These are phyloP conservation scores for Carassius carassius DNA, from an alignment of 2,113 vertebrate species.

Conservation along the genomic window DNA sequence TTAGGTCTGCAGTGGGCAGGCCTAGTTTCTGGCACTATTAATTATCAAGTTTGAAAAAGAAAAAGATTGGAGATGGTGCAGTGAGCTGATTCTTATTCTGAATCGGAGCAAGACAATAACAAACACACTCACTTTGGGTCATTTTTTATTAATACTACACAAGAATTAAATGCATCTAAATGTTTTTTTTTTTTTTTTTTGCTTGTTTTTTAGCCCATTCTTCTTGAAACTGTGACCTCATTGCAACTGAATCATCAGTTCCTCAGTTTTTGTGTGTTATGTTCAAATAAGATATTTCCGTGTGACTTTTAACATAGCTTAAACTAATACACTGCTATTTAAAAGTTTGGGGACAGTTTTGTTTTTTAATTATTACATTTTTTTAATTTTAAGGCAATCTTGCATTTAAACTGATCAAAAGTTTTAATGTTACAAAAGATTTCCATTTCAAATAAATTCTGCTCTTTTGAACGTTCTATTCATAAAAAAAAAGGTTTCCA, in stretches of 20 bases:
- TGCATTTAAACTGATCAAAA: neutral
- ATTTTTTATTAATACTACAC: slow-evolving; percentile 39
- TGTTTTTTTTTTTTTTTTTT: slow-evolving; percentile 32
- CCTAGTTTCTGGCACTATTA: slow-evolving; percentile 75
- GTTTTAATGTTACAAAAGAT: neutral
- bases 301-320: neutral
- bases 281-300: neutral
- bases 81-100: slow-evolving; percentile 41
- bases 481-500: neutral
- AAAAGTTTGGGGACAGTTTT: no score
- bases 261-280: slow-evolving; percentile 44
- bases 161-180: neutral
- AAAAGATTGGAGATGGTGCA: neutral
- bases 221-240: slow-evolving; percentile 64
- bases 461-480: no score
- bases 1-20: slow-evolving; percentile 79
- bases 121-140: slow-evolving; percentile 41
- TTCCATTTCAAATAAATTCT: no score
- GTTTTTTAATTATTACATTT: neutral
- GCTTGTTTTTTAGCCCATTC: slow-evolving; percentile 42
- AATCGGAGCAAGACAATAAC: slow-evolving; percentile 46
- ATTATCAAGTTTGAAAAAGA: slow-evolving; percentile 65
- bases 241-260: slow-evolving; percentile 59
- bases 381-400: neutral
- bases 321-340: neutral